These are phyloP conservation scores for Penaeus vannamei DNA, from an alignment of 1,140 invertebrate species.

Conservation along the genomic window DNA sequence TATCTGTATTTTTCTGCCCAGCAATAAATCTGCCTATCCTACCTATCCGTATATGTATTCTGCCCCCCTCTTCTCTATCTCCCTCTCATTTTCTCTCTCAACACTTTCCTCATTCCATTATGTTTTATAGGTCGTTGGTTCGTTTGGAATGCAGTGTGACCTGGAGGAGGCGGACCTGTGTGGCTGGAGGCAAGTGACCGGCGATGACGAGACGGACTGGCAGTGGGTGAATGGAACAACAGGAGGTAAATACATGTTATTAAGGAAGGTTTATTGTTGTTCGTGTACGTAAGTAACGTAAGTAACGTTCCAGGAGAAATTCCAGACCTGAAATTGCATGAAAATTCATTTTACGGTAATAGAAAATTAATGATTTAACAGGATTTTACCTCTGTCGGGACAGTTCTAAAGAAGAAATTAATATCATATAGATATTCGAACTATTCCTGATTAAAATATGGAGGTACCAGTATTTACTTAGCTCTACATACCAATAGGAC, in stretches of 20 bases:
- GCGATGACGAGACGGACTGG: conserved; percentile 44
- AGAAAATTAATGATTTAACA: background rate
- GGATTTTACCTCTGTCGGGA: background rate
- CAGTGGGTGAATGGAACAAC: conserved; percentile 26
- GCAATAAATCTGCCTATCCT: no score
- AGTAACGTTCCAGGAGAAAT: no score
- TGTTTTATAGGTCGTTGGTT: background rate
- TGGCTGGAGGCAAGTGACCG: conserved; percentile 26
- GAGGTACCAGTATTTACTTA: background rate
- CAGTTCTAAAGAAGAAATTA: no score
- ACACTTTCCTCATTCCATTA: no score
- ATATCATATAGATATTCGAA: no score
- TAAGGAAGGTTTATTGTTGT: no score
- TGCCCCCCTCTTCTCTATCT: no score
- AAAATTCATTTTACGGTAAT: background rate
- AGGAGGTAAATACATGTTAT: conserved; percentile 37
- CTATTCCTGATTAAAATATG: background rate
- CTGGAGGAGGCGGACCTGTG: conserved; percentile 48
- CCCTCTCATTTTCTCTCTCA: no score
- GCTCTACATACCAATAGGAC: background rate
- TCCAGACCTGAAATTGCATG: background rate
- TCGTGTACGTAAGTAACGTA: no score
- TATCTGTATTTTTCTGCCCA: no score
- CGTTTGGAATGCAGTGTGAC: conserved; percentile 27
- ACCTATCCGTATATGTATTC: no score